Evolutionary conservation across 2,888 invertebrate genomes (phyloP), one percentile per base, ranked within the genome.

Genomic region (Vannuccia rotundouncinata): DNA sequence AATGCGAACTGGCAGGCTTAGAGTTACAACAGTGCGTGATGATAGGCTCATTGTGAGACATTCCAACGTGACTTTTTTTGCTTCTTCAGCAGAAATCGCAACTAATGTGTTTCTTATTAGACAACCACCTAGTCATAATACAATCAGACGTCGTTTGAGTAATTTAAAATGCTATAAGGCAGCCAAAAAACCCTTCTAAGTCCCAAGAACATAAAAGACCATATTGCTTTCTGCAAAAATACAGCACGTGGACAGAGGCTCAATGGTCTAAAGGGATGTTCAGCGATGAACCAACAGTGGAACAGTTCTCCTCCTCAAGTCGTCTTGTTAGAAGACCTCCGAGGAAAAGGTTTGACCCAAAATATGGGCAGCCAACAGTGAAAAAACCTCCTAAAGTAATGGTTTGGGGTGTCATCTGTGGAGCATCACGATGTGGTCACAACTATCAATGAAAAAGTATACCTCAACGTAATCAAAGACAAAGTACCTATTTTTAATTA

Each of bases 391-490:
- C 75, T n/a, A 10, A 75, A 29, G 75, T 75, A 31, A 75, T 75
- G 75, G 75, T 28, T 31, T 75, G 75, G 73, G 75, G 75, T 75
- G 75, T 29, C 22, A 75, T 75, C 30, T 31, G 75, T 75, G 75
- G n/a, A 13, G 17, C 2, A 31, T 29, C 30, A 31, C 2, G 75
- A 75, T 75, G 75, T 28, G 75, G 75, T 31, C 75, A 29, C 75
- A 31, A 75, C 75, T 31, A 75, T 75, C 29, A 75, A 75, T 75
- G 30, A 29, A 75, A 27, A 2, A 75, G 75, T 75, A 31, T 75
- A 75, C 31, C 75, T 75, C 30, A 31, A 75, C 29, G n/a, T 75
- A 13, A 31, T 31, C 29, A 75, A 75, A 31, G 75, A 75, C 30
- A 75, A 75, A 75, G 30, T 75, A n/a, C 30, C 75, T 27, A 31